Evolutionary conservation across 2,888 invertebrate species (phyloP).

Genomic region (Hipparchia sbordonii): DNA sequence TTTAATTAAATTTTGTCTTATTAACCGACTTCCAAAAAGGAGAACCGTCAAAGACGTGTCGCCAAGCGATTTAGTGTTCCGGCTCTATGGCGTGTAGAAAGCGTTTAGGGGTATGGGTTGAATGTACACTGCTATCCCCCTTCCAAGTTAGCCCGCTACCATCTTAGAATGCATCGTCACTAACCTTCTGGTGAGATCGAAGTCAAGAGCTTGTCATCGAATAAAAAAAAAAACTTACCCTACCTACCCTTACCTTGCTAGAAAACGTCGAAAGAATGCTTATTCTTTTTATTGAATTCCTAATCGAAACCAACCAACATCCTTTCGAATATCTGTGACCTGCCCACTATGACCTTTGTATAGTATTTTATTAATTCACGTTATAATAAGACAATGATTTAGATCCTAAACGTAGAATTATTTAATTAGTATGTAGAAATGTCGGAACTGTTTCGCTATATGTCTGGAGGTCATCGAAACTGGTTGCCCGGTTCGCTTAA

Average conservation of each 20-base stretch:
- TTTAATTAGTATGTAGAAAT: constrained; percentile 2
- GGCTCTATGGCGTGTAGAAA: too few relatives aligned
- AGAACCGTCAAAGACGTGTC: too few relatives aligned
- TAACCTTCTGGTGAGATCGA: not conserved
- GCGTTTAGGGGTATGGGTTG: too few relatives aligned
- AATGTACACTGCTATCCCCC: too few relatives aligned
- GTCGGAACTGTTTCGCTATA: constrained; percentile 12
- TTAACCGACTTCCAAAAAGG: too few relatives aligned
- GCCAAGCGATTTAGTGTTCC: too few relatives aligned
- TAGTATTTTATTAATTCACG: not conserved
- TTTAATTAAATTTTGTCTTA: too few relatives aligned
- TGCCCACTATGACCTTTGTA: not conserved
- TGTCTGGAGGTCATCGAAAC: constrained; percentile 52
- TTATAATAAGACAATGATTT: not conserved
- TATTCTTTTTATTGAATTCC: too few relatives aligned
- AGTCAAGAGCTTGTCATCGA: too few relatives aligned
- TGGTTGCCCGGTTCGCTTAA: constrained; percentile 47
- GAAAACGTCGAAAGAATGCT: not conserved
- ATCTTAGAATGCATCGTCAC: too few relatives aligned
- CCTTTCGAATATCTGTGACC: not conserved
- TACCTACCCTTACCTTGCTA: not conserved
- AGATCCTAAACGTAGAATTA: not conserved
- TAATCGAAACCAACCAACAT: not conserved
- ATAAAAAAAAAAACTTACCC: too few relatives aligned
- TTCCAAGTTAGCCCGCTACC: too few relatives aligned